phyloP scores from a whole-genome alignment of 2,113 vertebrate genomes.

The Rafetus swinhoei region DNA sequence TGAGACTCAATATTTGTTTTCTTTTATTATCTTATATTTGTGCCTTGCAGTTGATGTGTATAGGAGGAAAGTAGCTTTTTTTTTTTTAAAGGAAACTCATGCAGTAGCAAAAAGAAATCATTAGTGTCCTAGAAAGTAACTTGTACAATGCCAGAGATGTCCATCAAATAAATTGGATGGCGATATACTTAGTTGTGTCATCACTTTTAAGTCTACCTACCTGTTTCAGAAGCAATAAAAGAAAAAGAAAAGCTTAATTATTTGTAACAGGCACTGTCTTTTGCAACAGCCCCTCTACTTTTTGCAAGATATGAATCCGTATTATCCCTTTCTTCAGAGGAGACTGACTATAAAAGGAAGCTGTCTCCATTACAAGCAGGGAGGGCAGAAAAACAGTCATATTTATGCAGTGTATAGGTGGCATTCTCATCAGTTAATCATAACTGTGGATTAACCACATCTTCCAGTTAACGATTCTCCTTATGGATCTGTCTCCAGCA shows the following conservation, averaged over 20 bases:
- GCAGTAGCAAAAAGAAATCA: background rate
- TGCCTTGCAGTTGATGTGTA: background rate
- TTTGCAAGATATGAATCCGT: background rate
- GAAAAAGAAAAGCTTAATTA: background rate
- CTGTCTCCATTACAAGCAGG: background rate
- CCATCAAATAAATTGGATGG: background rate
- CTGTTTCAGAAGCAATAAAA: background rate
- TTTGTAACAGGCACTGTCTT: background rate
- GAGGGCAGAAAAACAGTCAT: background rate
- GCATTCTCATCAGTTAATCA: background rate
- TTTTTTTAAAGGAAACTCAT: background rate
- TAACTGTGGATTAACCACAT: background rate
- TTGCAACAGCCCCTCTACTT: background rate
- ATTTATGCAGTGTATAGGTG: background rate
- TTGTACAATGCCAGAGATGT: background rate
- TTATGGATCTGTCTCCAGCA: background rate
- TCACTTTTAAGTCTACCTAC: background rate
- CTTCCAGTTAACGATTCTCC: background rate
- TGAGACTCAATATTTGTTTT: background rate
- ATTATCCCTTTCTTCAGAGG: background rate
- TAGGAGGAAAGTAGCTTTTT: background rate
- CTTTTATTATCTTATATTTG: background rate
- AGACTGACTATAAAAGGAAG: background rate
- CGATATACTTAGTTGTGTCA: fast-evolving
- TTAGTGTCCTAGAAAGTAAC: background rate